Evolutionary conservation across 2,888 invertebrate species (phyloP), one percentile per base, ranked within the genome.

Genomic region (Trileptium ribeirensis): DNA sequence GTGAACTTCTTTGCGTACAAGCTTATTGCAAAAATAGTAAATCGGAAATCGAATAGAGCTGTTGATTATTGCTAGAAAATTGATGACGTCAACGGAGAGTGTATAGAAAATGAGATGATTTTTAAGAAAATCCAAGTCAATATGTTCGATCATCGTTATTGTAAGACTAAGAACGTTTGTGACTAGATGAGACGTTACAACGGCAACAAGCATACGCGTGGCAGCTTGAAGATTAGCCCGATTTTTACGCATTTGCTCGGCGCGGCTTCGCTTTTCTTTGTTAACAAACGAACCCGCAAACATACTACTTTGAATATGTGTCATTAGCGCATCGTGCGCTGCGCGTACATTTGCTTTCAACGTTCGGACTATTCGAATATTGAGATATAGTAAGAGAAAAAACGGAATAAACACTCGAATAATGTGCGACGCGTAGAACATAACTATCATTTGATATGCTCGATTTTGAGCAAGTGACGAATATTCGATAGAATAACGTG

Each of bases 1-100:
- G 33, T 33, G 31, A 36, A 70, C 15, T 31, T 70, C 70, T 70
- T 70, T n/a, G 8, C 70, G 70, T 19, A 70, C 36, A 31, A 33
- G 70, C 33, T 70, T 79, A 67, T 79, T 74, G 67, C 79, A 79
- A 40, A 79, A 67, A 40, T 34, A 79, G 79, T 79, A 79, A 34
- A 79, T 19, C 15, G 79, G 79, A 3, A 79, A 40, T 29, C 79
- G 79, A 8, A 79, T 39, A 3, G 33, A 3, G 34, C 64, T 34
- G 67, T 40, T 40, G 29, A 36, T 3, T 31, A 79, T 67, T 1
- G 79, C 29, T 37, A 79, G 79, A 15, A 79, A 8, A 40, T 40
- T 79, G 37, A 79, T 67, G 3, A 79, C 15, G 29, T 79, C 79
- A 36, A 29, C 15, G 2, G 79, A 31, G 1, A 51, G 40, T n/a